Evolutionary conservation across 2,888 invertebrate species (phyloP), one percentile per base, ranked within the genome.

Genomic region (Drosophila bunnanda): DNA sequence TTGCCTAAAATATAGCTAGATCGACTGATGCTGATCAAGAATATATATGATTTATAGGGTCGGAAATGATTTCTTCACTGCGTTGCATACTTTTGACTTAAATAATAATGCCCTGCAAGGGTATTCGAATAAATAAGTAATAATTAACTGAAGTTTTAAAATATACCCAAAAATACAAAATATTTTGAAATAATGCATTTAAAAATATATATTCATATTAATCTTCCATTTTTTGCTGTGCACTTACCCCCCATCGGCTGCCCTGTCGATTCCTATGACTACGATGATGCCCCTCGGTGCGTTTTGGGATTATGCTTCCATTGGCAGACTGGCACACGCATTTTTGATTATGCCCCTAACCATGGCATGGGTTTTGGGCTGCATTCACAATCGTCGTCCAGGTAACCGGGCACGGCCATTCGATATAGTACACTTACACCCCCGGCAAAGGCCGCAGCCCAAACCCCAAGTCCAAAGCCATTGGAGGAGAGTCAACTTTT

Each of bases 291-390:
- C 64, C 65, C 62, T 73, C 52, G 71, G 70, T 80, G 69, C 59
- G 74, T 67, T 76, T 52, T 71, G 76, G 82, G 83, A 77, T 77
- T 82, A 77, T 71, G 64, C 62, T 43, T 58, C 60, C 65, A 44
- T 61, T 50, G 48, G 54, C 52, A 55, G 75, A 67, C 70, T 72
- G 72, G 75, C 77, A 79, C 80, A 81, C 84, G 82, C 84, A 84
- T 81, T 81, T 81, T 76, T 81, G 76, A 81, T 82, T 78, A 77
- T 76, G 66, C 50, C 66, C 69, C 70, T 32, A 36, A 70, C 70
- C 73, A 58, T 34, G 20, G 32, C 32, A 8, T n/a, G 48, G 48
- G 48, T 17, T 13, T 15, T 53, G 75, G 53, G 58, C 76, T 78
- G 82, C 84, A 84, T 84, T 81, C 79, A 78, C 78, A 67, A 43